Base-by-base conservation (phyloP, 2,888 invertebrate species). In the Horisme vitalbata region DNA sequence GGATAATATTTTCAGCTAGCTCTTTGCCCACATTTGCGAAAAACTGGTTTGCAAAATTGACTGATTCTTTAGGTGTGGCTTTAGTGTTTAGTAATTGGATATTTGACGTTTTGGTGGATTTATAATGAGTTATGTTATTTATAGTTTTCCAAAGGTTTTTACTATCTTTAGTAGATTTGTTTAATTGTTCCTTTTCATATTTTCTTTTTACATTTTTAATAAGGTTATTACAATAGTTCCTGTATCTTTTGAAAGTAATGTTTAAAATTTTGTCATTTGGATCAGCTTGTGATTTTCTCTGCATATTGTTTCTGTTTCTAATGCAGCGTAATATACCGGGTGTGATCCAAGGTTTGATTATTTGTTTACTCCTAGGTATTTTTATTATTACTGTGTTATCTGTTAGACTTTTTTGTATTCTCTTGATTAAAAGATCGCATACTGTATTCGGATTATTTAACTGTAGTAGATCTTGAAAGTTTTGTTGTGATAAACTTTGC, bases 291-390 rank as follows among this genome's bases (percentile, higher is more conserved):
- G 24, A 11, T 23, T 34, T 35, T 23, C 1, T 15, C 8, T 43
- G 35, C 30, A 43, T 15, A 9, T 24, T 24, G 14, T 43, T 36
- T 31, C 35, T 35, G n/a, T 31, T 28, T 15, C 1, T 28, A 7
- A 43, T 30, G n/a, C 43, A 43, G 1, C 35, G 21, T 15, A 43
- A 10, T 1, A 36, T 12, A 1, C 43, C 35, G 2, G n/a, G 7
- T 4, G 43, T 43, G 1, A 43, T 35, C 43, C 43, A 43, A 2
- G 43, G 43, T 15, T 31, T 36, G 3, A 27, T 21, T 4, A 24
- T 35, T 2, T 11, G 21, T 11, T 43, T 34, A 9, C 23, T 30
- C 1, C 43, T 35, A 23, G 34, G 11, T 13, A 35, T 15, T 3
- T 2, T 6, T 7, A 21, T 11, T 6, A 9, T 30, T 9, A 3